Evolutionary conservation across 2,113 vertebrate genomes (phyloP).

Genomic region (Chunga burmeisteri): DNA sequence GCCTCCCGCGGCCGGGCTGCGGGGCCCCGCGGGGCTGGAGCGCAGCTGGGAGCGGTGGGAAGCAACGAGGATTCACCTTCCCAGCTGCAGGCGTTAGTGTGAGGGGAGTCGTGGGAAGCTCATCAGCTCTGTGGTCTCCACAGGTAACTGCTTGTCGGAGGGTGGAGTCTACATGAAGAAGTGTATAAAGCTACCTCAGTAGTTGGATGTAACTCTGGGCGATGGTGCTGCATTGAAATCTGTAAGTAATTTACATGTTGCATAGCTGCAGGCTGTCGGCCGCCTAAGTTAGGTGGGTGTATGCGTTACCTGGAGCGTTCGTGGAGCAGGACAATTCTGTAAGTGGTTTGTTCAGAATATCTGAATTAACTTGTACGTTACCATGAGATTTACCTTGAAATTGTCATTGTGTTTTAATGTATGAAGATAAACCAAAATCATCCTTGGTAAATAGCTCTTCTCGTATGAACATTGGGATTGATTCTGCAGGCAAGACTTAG

Average conservation of each 20-base stretch:
- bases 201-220: not conserved
- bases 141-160: not conserved
- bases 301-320: accelerated
- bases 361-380: not conserved
- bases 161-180: accelerated
- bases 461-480: accelerated
- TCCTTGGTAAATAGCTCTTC: not conserved
- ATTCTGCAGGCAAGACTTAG: not conserved
- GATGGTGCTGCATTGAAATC: accelerated
- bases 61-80: accelerated
- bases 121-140: accelerated
- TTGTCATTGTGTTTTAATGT: not conserved
- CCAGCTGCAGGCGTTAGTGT: accelerated
- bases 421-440: not conserved
- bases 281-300: accelerated
- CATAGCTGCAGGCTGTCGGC: accelerated
- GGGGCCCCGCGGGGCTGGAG: not conserved
- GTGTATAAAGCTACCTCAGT: accelerated
- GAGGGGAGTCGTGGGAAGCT: accelerated
- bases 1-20: not conserved
- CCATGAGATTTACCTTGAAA: not conserved
- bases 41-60: not conserved
- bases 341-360: not conserved
- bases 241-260: accelerated
- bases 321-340: not conserved